Conservation (phyloP, 2,797 vertebrate genomes). For the Parauchenoglanis ngamensis region DNA sequence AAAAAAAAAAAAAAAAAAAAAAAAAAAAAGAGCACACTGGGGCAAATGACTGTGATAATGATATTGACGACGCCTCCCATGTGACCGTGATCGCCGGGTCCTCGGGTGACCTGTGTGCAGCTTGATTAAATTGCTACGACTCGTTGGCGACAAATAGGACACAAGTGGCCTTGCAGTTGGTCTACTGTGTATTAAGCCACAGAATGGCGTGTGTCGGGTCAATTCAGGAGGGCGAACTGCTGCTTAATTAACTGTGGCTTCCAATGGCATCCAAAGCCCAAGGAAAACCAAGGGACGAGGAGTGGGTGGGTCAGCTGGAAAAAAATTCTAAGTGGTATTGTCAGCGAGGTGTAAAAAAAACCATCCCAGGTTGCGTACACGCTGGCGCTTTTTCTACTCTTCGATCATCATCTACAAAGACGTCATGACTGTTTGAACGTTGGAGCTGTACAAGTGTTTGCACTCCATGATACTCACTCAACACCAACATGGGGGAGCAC, state of each 20-base stretch:
- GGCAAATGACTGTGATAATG: neutral
- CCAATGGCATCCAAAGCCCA: neutral
- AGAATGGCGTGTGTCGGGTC: neutral
- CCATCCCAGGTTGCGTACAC: neutral
- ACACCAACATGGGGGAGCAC: neutral
- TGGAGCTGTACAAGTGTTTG: neutral
- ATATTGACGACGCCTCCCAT: neutral
- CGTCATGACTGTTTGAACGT: neutral
- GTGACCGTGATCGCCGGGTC: neutral
- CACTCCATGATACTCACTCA: neutral
- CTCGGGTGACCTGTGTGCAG: neutral
- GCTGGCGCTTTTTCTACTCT: neutral
- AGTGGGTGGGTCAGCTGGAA: neutral
- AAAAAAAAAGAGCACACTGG: neutral
- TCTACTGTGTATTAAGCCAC: neutral
- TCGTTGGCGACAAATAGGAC: neutral
- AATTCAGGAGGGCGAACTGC: neutral
- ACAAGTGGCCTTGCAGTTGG: no score
- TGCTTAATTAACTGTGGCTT: neutral
- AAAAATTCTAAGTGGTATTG: neutral
- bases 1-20: neutral
- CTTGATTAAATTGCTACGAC: neutral
- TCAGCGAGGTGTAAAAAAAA: neutral
- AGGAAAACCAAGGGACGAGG: neutral
- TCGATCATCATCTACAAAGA: neutral